Base-by-base conservation (phyloP, 2,888 invertebrate species). In the Minunthozetes semirufus region DNA sequence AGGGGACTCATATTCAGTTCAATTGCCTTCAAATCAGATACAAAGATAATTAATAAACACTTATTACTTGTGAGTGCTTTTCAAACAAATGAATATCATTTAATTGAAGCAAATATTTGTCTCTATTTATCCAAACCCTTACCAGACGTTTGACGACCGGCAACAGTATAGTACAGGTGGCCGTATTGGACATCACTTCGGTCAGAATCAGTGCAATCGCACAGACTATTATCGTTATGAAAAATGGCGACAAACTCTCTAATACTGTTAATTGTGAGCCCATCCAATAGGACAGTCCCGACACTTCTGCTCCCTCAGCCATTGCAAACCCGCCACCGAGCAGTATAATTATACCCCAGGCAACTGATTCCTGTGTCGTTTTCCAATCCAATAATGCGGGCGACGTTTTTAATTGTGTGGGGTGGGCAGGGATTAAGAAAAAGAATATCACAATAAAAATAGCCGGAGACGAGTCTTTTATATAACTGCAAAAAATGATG, bases 151-250 rank as follows among this genome's bases (percentile, higher is more conserved):
- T 89, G 73, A 93, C 84, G 22, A 93, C 91, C 8, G 93, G 93
- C 78, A 94, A 84, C 78, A 94, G 88, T 33, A 94, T 90, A 80
- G 92, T 93, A 0, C 93, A 92, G 38, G 93, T 90, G 59, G 94
- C 93, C 0, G 93, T 92, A 82, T 95, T 95, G 46, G 92, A 90
- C 0, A 93, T 92, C 80, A 95, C 89, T 83, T 94, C 93, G 0
- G 95, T 95, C 76, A 93, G 85, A 78, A 89, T 86, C 79, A 92
- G 90, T 0, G 92, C 90, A 50, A 92, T 88, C 3, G 90, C 79
- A 77, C 91, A 89, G 17, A 93, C 88, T 5, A 92, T 88, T 38
- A 92, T 82, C 76, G 93, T 85, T 48, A 94, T 88, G 15, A 88
- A 82, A 61, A 87, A 82, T 9, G 87, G 85, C 15, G 88, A 87